phyloP scores from a whole-genome alignment of 2,888 invertebrate genomes.

The Cremastobaeus sp. region DNA sequence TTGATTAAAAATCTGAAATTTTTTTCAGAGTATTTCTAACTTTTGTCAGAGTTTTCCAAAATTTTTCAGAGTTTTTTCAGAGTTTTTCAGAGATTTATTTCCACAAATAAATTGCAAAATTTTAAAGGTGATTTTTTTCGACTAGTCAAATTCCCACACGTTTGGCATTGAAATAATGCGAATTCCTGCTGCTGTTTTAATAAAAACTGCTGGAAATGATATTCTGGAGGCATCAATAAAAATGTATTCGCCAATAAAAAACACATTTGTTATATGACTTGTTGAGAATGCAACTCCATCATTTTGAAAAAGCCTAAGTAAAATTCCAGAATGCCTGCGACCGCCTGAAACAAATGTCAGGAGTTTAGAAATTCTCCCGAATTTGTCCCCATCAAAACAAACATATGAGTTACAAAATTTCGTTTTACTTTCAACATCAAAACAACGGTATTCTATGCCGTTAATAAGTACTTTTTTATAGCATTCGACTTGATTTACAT shows the following conservation, averaged over 20 bases:
- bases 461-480: constrained; percentile 8
- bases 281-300: background rate
- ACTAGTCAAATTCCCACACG: constrained; percentile 17
- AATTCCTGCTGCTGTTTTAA: constrained; percentile 1
- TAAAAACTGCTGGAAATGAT: background rate
- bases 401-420: constrained; percentile 15
- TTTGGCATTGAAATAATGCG: constrained; percentile 8
- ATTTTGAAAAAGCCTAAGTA: constrained; percentile 4
- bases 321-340: constrained; percentile 1
- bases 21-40: too few species aligned
- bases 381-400: constrained; percentile 11
- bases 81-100: too few species aligned
- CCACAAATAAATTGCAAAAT: too few species aligned
- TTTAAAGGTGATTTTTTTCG: too few species aligned
- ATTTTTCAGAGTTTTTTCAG: too few species aligned
- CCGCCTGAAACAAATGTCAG: constrained; percentile 3
- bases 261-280: constrained; percentile 4
- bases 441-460: constrained; percentile 11
- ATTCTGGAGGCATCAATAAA: constrained; percentile 5
- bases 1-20: too few species aligned
- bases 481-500: background rate
- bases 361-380: constrained; percentile 6
- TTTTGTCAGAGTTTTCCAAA: too few species aligned
- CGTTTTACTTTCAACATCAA: background rate
- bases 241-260: background rate